Evolutionary conservation across 2,888 invertebrate species (phyloP).

Genomic region (Dynastes grantii): DNA sequence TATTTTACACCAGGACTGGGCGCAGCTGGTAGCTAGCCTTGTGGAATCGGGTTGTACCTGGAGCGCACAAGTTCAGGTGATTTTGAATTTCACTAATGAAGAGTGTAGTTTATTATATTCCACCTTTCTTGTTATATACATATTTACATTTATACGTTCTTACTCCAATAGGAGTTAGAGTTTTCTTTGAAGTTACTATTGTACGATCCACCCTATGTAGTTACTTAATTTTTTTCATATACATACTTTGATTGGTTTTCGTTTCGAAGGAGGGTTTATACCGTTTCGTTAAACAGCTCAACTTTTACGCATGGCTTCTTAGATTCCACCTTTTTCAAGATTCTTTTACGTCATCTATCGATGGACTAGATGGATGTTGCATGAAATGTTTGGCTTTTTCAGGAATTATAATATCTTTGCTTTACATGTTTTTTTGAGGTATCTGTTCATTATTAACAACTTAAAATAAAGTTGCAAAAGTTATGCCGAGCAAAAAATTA

Average conservation of each 20-base stretch:
- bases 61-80: constrained; percentile 86
- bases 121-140: background rate
- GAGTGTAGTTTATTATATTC: constrained; percentile 33
- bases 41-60: constrained; percentile 88
- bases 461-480: no score
- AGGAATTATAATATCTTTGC: background rate
- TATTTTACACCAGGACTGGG: constrained; percentile 79
- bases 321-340: background rate
- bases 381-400: background rate
- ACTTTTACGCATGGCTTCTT: constrained; percentile 61
- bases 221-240: constrained; percentile 29
- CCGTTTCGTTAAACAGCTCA: constrained; percentile 68
- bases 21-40: constrained; percentile 88
- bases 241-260: constrained; percentile 37
- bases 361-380: background rate
- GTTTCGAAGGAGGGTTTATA: constrained; percentile 4
- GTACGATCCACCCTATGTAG: constrained; percentile 27
- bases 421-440: background rate
- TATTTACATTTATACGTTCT: background rate
- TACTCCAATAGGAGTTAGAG: background rate
- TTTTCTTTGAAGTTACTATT: background rate
- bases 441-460: no score
- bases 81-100: constrained; percentile 55
- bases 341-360: background rate
- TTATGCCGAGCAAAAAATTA: no score